Evolutionary conservation across 2,888 invertebrate genomes (phyloP), one percentile per base, ranked within the genome.

Genomic region (Pheosia gnoma): DNA sequence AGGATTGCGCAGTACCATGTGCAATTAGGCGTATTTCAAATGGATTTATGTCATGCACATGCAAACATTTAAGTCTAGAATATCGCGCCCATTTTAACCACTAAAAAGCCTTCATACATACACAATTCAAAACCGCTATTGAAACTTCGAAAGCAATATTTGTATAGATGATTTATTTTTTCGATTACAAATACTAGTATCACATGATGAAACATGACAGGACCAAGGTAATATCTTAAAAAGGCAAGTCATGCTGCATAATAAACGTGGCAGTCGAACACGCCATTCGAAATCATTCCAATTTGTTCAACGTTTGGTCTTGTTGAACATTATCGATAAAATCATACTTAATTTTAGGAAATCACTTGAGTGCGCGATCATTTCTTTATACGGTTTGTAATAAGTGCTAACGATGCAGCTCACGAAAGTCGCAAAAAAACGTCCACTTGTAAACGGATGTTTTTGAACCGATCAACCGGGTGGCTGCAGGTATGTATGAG

Each of bases 401-500:
- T 54, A 9, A 63, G 57, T 69, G 67, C 70, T 72, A 77, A 77
- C 77, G 76, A 78, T 71, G 76, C 62, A 70, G 67, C 64, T 70
- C 74, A 77, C 74, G 72, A 78, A 81, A 80, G 78, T 77, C 68
- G 75, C 72, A 71, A 45, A 72, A 77, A 75, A 78, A 79, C 78
- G 82, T 81, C 81, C 83, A 83, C 72, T 76, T 85, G 83, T 80
- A 85, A 54, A 49, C 25, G 13, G 49, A 86, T 39, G 39, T 39
- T 39, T 1, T 39, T 39, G 39, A 87, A 83, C 80, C 78, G 82
- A 82, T 79, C 81, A 79, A 81, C 77, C 81, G 77, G 80, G 78
- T 25, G 0, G 80, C 74, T 82, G 80, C 80, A 25, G 85, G 85
- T 86, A 84, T 85, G 84, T 83, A 86, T 83, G 83, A 82, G 83